phyloP scores from a whole-genome alignment of 2,888 invertebrate genomes.

The Andrena fulva region DNA sequence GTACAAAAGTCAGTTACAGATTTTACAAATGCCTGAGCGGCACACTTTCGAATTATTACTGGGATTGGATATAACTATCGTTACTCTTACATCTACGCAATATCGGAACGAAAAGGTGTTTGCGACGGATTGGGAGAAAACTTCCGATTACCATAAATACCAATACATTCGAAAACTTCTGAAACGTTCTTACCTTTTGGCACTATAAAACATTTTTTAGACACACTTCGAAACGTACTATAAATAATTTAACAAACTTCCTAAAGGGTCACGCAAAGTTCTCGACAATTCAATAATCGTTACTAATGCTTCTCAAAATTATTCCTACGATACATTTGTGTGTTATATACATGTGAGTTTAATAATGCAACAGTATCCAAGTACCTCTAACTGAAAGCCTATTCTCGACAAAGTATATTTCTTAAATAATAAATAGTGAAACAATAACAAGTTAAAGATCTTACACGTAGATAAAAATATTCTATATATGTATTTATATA shows the following conservation, averaged over 20 bases:
- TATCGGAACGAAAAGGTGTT: slow-evolving; percentile 26
- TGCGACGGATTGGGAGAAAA: slow-evolving; percentile 20
- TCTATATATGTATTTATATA: slow-evolving; percentile 39
- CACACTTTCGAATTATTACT: slow-evolving; percentile 40
- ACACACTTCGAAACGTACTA: slow-evolving; percentile 25
- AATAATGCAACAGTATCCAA: slow-evolving; percentile 51
- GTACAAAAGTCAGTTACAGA: slow-evolving; percentile 50
- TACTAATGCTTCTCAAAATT: slow-evolving; percentile 38
- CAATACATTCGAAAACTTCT: slow-evolving; percentile 3
- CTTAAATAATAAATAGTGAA: slow-evolving; percentile 66
- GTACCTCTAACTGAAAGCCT: slow-evolving; percentile 35
- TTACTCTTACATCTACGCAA: slow-evolving; percentile 54
- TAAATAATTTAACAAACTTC: slow-evolving; percentile 48
- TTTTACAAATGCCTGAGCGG: slow-evolving; percentile 37
- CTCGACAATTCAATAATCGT: slow-evolving; percentile 13
- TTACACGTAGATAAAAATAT: slow-evolving; percentile 63
- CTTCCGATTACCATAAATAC: slow-evolving; percentile 20
- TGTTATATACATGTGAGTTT: slow-evolving; percentile 66
- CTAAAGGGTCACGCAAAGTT: slow-evolving; percentile 10
- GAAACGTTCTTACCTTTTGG: slow-evolving; percentile 46
- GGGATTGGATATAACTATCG: slow-evolving; percentile 53
- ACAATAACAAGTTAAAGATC: slow-evolving; percentile 64
- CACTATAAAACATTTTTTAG: slow-evolving; percentile 39
- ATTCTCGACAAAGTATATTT: slow-evolving; percentile 37
- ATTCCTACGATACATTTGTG: slow-evolving; percentile 47